Percentiles rank a stretch among this genome's conserved stretches.
Evolutionary conservation across 2,113 vertebrate species (phyloP).

Genomic region (Dinomys branickii): DNA sequence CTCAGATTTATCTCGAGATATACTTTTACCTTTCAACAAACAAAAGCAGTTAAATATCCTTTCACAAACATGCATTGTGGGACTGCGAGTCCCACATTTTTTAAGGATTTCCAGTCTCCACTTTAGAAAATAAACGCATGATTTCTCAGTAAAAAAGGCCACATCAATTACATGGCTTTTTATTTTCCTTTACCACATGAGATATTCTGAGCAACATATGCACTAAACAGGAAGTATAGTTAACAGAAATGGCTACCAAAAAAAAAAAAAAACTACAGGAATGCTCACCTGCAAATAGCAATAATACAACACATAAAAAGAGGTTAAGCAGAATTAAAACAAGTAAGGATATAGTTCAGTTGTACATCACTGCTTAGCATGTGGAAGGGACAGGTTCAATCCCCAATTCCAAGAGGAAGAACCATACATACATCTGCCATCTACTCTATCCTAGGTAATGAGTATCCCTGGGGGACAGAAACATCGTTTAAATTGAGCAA

Average conservation of each 20-base stretch:
- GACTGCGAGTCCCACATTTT: neutral
- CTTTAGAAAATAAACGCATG: neutral
- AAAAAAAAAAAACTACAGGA: neutral
- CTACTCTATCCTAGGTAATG: neutral
- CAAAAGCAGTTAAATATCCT: neutral
- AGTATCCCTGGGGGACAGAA: neutral
- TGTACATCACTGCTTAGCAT: neutral
- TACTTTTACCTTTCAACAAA: neutral
- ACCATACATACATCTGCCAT: neutral
- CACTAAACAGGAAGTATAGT: neutral
- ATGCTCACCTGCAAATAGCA: neutral
- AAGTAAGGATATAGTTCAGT: neutral
- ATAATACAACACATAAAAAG: neutral
- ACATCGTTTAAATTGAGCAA: neutral
- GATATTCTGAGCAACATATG: neutral
- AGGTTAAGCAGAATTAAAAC: neutral
- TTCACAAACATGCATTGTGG: neutral
- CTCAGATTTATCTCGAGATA: slow-evolving; percentile 42
- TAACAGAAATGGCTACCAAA: slow-evolving; percentile 42
- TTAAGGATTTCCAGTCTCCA: neutral
- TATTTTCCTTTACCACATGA: slow-evolving; percentile 46
- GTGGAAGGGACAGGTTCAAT: neutral
- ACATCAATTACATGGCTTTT: slow-evolving; percentile 17
- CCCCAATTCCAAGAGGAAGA: too few relatives aligned
- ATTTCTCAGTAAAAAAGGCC: slow-evolving; percentile 60